These are phyloP conservation scores for Neoaliturus tenellus DNA, from an alignment of 2,888 invertebrate genomes.

Conservation along the genomic window DNA sequence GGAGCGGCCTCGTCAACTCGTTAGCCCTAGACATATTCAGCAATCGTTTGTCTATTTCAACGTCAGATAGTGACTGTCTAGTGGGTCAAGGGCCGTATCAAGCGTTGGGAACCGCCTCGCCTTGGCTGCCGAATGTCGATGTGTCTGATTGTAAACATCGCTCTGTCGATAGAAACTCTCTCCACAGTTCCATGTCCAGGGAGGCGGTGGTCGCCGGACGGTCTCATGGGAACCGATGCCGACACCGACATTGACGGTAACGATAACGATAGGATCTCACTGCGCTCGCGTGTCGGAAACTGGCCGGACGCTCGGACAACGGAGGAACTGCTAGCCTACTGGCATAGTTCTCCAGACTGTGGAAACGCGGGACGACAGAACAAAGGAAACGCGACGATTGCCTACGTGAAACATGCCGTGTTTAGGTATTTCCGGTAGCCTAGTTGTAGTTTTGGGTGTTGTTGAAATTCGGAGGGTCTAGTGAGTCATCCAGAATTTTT, in stretches of 20 bases:
- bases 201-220: background rate
- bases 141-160: no score
- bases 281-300: background rate
- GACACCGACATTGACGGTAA: background rate
- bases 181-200: background rate
- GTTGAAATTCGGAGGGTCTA: no score
- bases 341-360: background rate
- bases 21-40: no score
- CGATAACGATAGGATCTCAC: background rate
- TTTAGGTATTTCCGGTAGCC: no score
- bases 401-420: no score
- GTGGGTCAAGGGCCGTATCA: background rate
- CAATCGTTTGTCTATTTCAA: background rate
- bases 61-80: background rate
- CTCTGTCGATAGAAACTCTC: background rate
- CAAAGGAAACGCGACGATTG: no score
- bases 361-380: no score
- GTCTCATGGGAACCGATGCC: background rate
- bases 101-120: background rate
- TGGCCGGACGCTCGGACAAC: background rate
- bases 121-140: background rate
- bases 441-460: no score
- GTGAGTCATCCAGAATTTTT: no score
- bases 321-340: slow-evolving; percentile 5
- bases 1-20: no score